A percentile compares a stretch with the other conserved stretches of the same genome.
Conservation (phyloP, 2,888 invertebrate species). For the Tachina fera region DNA sequence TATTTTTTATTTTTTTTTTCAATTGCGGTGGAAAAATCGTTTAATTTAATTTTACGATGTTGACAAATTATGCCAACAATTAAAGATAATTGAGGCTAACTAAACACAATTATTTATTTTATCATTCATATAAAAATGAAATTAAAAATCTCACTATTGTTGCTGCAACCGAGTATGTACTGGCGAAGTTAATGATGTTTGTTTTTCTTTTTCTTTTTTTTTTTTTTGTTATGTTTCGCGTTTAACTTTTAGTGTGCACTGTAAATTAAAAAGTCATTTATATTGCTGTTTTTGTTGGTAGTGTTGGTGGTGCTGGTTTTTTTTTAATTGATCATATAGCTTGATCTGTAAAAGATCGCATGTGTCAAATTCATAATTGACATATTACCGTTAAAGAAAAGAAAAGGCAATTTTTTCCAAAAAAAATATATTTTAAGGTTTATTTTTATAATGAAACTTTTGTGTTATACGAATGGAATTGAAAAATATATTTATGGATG, state of each 20-base stretch:
- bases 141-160: constrained; percentile 24
- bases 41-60: constrained; percentile 73
- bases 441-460: neutral
- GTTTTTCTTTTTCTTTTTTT: constrained; percentile 22
- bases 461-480: neutral
- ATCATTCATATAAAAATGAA: constrained; percentile 36
- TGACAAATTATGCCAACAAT: constrained; percentile 74
- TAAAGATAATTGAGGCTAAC: constrained; percentile 72
- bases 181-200: constrained; percentile 37
- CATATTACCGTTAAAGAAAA: constrained; percentile 17
- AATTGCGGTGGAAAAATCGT: constrained; percentile 62
- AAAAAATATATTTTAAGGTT: neutral
- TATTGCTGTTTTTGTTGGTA: constrained; percentile 1
- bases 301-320: neutral
- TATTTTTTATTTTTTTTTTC: neutral
- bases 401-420: constrained; percentile 44
- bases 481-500: neutral
- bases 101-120: constrained; percentile 66
- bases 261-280: constrained; percentile 18
- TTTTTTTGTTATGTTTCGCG: constrained; percentile 7
- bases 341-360: constrained; percentile 62
- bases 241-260: constrained; percentile 38
- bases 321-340: constrained; percentile 60
- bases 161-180: neutral
- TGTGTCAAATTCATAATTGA: constrained; percentile 65